A percentile compares a stretch with the other conserved stretches of the same genome.
phyloP scores from a whole-genome alignment of 2,113 vertebrate species.

The Melanotaenia duboulayi region DNA sequence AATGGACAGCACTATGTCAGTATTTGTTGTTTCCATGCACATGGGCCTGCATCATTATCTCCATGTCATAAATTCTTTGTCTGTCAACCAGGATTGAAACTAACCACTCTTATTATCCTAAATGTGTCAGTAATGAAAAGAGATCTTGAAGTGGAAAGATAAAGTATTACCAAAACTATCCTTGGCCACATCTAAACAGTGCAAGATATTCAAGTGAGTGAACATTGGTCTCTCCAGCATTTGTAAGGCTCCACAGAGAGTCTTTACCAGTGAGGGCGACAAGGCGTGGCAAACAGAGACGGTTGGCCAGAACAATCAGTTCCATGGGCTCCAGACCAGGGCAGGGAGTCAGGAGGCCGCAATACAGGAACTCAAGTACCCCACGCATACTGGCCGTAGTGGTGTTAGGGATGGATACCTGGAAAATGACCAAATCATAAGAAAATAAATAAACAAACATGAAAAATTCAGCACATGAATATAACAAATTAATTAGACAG shows the following conservation, averaged over 20 bases:
- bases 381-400: constrained; percentile 85
- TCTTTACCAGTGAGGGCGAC: constrained; percentile 88
- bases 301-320: constrained; percentile 87
- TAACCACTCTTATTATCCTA: background rate
- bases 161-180: background rate
- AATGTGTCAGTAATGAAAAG: constrained; percentile 9
- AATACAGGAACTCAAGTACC: constrained; percentile 91
- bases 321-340: constrained; percentile 86
- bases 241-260: background rate
- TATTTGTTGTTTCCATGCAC: constrained; percentile 10
- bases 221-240: background rate
- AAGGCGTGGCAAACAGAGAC: constrained; percentile 89
- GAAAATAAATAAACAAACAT: constrained; percentile 3
- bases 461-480: background rate
- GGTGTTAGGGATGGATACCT: constrained; percentile 90
- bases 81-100: background rate
- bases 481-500: background rate
- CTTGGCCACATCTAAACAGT: background rate
- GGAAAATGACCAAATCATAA: constrained; percentile 13
- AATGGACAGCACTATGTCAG: constrained; percentile 20
- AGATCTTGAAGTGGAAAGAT: background rate
- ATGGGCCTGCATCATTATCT: background rate
- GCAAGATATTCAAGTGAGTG: background rate
- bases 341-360: constrained; percentile 83
- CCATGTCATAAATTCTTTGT: background rate